These are phyloP conservation scores for Girardia tigrina DNA, from an alignment of 2,888 invertebrate genomes.

Conservation along the genomic window DNA sequence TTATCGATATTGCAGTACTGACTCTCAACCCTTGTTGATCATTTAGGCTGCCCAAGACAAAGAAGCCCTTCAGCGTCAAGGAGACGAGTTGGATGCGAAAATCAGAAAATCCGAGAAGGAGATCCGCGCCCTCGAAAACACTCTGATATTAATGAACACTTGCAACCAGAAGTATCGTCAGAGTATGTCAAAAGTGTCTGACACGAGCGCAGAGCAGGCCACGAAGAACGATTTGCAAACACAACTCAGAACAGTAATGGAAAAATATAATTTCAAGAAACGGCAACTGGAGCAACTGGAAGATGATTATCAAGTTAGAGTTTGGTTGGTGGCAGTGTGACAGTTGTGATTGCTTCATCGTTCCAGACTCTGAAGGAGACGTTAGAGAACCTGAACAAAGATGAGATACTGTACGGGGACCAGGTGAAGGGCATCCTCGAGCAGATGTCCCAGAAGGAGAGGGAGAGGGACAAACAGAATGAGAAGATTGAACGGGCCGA, in stretches of 20 bases:
- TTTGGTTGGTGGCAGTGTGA: background rate
- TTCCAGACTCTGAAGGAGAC: slow-evolving; percentile 46
- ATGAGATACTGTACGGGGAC: slow-evolving; percentile 33
- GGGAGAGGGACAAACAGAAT: slow-evolving; percentile 30
- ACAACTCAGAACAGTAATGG: slow-evolving; percentile 51
- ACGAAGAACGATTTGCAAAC: slow-evolving; percentile 54
- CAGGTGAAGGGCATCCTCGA: slow-evolving; percentile 13
- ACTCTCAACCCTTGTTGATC: background rate
- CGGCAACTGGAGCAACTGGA: slow-evolving; percentile 47
- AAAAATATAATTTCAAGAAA: slow-evolving; percentile 49
- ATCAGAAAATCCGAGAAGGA: slow-evolving; percentile 69
- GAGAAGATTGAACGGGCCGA: slow-evolving; percentile 36
- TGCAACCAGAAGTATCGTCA: slow-evolving; percentile 64
- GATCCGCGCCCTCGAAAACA: slow-evolving; percentile 75
- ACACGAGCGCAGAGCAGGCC: slow-evolving; percentile 52
- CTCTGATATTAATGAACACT: slow-evolving; percentile 65
- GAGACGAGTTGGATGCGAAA: slow-evolving; percentile 68
- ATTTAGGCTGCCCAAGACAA: slow-evolving; percentile 51
- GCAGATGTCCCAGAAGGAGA: slow-evolving; percentile 28
- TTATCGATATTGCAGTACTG: background rate
- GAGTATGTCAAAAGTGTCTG: slow-evolving; percentile 47
- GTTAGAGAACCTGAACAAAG: slow-evolving; percentile 42
- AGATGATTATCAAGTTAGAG: slow-evolving; percentile 44
- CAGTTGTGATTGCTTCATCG: background rate
- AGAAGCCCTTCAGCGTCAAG: slow-evolving; percentile 53